Evolutionary conservation across 2,888 invertebrate species (phyloP), one percentile per base, ranked within the genome.

Genomic region (Torymus aiolomorphi): DNA sequence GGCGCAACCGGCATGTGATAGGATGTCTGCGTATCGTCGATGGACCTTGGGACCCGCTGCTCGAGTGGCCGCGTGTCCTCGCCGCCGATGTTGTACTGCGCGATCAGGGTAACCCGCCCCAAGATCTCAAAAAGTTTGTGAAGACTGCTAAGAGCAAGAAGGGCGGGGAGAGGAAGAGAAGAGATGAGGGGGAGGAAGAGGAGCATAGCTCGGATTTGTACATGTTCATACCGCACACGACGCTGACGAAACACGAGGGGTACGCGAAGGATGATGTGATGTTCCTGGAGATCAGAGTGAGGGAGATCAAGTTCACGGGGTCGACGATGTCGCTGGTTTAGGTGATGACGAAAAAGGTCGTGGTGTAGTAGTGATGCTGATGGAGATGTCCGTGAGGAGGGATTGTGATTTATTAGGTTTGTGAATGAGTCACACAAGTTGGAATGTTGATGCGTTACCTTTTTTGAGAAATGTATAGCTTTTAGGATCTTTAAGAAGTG

Each of bases 31-130:
- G 94, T 65, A 93, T 95, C 0, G 91, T 95, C 51, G 92, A 93
- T 2, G 95, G 95, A 0, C 94, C 94, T 52, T 95, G 94, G 90
- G 96, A 96, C 90, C 91, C 94, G 0, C 87, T 95, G 69, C 90
- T 95, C 76, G 92, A 92, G 82, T 96, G 95, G 95, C 96, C 96
- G 0, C 95, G 95, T 86, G 92, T 93, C 82, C 91, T 95, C 8
- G 92, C 92, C 83, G 92, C 95, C 67, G 94, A 92, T 82, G 92
- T 95, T 13, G 92, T 93, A 11, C 90, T 96, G 31, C 93, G 93
- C 52, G 95, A 95, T 89, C 94, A 94, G 87, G 91, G 91, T 0
- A 91, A 89, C 57, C 91, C 91, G 13, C 89, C 90, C 62, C 91
- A 88, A 78, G 92, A 93, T 89, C 91, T 93, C 1, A 85, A 83